These are phyloP conservation scores for Phaetusa simplex DNA, from an alignment of 2,113 vertebrate species.

Conservation along the genomic window DNA sequence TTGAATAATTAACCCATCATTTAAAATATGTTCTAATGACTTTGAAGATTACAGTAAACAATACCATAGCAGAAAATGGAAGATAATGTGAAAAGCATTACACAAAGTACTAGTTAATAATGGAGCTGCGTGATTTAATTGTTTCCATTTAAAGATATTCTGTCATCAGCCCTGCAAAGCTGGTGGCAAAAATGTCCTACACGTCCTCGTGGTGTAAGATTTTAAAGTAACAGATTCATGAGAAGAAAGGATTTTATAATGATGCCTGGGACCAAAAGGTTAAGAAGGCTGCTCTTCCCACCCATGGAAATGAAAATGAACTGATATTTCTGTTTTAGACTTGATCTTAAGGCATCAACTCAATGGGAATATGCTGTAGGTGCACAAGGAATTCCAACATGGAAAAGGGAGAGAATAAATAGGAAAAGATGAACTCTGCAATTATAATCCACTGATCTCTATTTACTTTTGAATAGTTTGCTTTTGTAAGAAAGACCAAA, in stretches of 20 bases:
- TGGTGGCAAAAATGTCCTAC: not conserved
- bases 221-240: not conserved
- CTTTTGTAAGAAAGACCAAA: conserved; percentile 21
- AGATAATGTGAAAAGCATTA: not conserved
- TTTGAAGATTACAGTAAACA: not conserved
- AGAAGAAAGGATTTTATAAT: not conserved
- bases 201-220: not conserved
- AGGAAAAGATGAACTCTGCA: not conserved
- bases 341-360: not conserved
- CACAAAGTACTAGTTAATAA: not conserved
- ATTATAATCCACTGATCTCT: not conserved
- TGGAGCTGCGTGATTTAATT: not conserved
- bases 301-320: not conserved
- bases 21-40: not conserved
- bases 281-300: not conserved
- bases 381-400: not conserved
- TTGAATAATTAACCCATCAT: not conserved
- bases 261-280: accelerated
- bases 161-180: not conserved
- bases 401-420: not conserved
- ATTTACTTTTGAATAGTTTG: not conserved
- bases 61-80: not conserved
- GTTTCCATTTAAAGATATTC: not conserved
- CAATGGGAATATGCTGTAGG: not conserved
- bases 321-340: not conserved